Evolutionary conservation across 2,797 vertebrate genomes (phyloP), one percentile per base, ranked within the genome.

Genomic region (Euthynnus affinis): DNA sequence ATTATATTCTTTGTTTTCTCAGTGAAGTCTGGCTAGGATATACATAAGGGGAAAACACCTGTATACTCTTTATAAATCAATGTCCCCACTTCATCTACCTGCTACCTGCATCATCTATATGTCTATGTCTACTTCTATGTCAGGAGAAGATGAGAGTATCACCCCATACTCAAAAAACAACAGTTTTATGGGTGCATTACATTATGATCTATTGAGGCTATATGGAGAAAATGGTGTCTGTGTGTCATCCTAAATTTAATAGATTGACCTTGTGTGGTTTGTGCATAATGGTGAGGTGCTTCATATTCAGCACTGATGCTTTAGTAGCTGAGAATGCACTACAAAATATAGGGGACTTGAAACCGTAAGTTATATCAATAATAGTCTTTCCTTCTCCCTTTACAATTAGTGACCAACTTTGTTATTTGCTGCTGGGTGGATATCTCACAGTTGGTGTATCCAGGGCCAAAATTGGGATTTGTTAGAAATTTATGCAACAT

Each of bases 111-210:
- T 76, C 20, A 23, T 52, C 29, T 40, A 13, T 29, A 56, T 49
- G 46, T 20, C 27, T n/a, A 17, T 49, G 46, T 20, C 27, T n/a
- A 17, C 6, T 6, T 51, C 20, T 57, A 6, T 66, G 53, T 46
- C 71, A 58, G 22, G 13, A 10, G 37, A 34, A 22, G 42, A 61
- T 0, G 12, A 40, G 17, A 59, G 15, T 25, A 59, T 48, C 23
- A 27, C 1, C 42, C 40, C 56, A 57, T 67, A 34, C 15, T 57
- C 20, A 49, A 42, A 62, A 49, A 75, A 29, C 61, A 32, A 37
- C 37, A 55, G 34, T 66, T 51, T 29, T 20, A 66, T 49, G 17
- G 2, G 22, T 37, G 27, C 29, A 71, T 61, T 58, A n/a, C 22
- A 29, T 70, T n/a, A 52, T 58, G 25, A 37, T 48, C 17, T 56